Evolutionary conservation across 2,797 vertebrate species (phyloP).

Genomic region (Sorex maritimensis): DNA sequence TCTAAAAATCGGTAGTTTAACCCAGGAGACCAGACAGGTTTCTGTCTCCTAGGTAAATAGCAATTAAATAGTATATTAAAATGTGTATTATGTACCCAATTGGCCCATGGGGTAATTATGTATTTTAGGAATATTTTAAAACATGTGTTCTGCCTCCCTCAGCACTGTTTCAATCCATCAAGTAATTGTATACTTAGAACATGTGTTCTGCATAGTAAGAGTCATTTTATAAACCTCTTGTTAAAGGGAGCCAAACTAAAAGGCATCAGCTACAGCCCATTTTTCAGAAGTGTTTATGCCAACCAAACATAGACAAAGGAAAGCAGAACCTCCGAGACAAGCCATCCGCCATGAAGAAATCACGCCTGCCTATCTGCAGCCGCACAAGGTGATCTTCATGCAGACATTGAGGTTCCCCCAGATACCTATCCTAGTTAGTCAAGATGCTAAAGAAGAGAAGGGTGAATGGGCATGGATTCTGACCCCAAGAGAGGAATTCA

Average conservation of each 20-base stretch:
- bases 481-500: slow-evolving; percentile 56
- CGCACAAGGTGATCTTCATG: not conserved
- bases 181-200: slow-evolving; percentile 78
- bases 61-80: slow-evolving; percentile 80
- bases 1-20: slow-evolving; percentile 79
- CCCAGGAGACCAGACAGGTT: slow-evolving; percentile 74
- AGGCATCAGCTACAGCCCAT: slow-evolving; percentile 73
- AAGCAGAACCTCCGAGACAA: not conserved
- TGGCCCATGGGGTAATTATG: slow-evolving; percentile 72
- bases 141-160: slow-evolving; percentile 78
- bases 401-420: not conserved
- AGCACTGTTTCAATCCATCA: slow-evolving; percentile 72
- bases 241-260: slow-evolving; percentile 73
- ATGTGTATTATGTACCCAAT: slow-evolving; percentile 74
- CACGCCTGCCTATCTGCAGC: not conserved
- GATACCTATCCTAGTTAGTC: not conserved
- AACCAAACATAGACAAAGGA: slow-evolving; percentile 67
- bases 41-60: slow-evolving; percentile 69
- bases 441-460: not conserved
- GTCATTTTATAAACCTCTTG: slow-evolving; percentile 71
- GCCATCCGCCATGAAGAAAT: not conserved
- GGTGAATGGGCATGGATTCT: not conserved
- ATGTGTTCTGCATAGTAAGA: slow-evolving; percentile 79
- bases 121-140: slow-evolving; percentile 83
- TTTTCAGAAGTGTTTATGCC: slow-evolving; percentile 73